Conservation (phyloP, 2,113 vertebrate genomes). For the Scolopax mira region DNA sequence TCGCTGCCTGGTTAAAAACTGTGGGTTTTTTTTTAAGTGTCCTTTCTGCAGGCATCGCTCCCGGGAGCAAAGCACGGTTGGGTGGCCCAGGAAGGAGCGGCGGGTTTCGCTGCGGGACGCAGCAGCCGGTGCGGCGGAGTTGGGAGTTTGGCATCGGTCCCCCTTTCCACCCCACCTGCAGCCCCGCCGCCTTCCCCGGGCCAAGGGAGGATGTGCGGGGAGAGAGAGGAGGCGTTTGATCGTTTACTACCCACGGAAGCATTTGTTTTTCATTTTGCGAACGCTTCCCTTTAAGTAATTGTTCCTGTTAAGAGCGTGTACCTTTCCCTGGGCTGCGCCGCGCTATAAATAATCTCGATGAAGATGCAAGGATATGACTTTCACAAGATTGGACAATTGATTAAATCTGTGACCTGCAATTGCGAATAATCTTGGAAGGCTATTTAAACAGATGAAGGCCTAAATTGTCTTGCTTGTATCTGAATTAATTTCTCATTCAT, state of each 20-base stretch:
- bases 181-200: not conserved
- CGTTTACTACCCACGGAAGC: conserved; percentile 67
- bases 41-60: not conserved
- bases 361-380: conserved; percentile 94
- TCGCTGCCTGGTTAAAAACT: not conserved
- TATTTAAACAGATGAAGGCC: conserved; percentile 99
- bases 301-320: conserved; percentile 75
- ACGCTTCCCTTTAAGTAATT: conserved; percentile 79
- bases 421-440: conserved; percentile 96
- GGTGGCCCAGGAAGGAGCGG: not conserved
- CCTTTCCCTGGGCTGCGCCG: conserved; percentile 70
- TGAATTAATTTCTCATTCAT: conserved; percentile 99
- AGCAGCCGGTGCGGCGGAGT: not conserved
- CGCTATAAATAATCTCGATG: conserved; percentile 95
- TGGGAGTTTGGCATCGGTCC: not conserved
- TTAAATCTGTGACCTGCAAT: conserved; percentile 97
- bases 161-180: not conserved
- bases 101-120: accelerated
- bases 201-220: not conserved
- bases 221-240: conserved; percentile 45
- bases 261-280: conserved; percentile 80
- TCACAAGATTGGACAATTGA: conserved; percentile 96
- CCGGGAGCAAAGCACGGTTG: not conserved
- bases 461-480: conserved; percentile 98
- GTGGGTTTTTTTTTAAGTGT: not conserved